These are phyloP conservation scores for Tachuris rubrigastra DNA, from an alignment of 2,113 vertebrate species.

Conservation along the genomic window DNA sequence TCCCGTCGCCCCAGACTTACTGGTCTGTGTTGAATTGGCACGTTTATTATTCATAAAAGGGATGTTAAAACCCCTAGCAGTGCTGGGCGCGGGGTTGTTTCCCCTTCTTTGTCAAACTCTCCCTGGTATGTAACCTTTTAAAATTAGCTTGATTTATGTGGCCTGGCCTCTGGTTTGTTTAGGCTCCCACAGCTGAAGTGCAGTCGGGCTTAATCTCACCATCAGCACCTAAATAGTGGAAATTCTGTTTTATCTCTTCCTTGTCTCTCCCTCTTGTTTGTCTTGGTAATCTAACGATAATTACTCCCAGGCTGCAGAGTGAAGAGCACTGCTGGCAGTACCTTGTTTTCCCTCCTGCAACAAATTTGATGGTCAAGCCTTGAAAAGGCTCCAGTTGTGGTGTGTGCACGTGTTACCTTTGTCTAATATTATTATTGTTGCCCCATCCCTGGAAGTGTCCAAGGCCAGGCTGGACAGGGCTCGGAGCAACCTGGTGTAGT, in stretches of 20 bases:
- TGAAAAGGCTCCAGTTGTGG: background rate
- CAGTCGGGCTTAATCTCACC: background rate
- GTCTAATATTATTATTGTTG: background rate
- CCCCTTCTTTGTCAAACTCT: constrained; percentile 20
- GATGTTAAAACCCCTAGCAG: background rate
- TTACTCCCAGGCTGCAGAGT: background rate
- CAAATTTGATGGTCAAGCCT: background rate
- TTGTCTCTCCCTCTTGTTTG: constrained; percentile 24
- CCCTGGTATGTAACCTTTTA: constrained; percentile 20
- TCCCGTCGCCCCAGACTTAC: background rate
- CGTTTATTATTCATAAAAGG: background rate
- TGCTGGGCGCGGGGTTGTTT: background rate
- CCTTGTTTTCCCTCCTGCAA: background rate
- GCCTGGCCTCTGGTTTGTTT: constrained; percentile 16
- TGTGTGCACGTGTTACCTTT: background rate
- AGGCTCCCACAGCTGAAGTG: constrained; percentile 2
- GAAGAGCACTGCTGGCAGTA: background rate
- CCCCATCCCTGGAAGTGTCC: background rate
- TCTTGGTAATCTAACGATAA: constrained; percentile 1
- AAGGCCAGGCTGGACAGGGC: background rate
- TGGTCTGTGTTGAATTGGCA: background rate
- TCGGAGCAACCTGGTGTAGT: background rate
- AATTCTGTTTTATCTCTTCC: constrained; percentile 45
- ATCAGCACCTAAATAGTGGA: constrained; percentile 1
- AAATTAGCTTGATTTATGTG: constrained; percentile 41